These are phyloP conservation scores for Tolypeutes matacus DNA, from an alignment of 2,797 vertebrate species.

Conservation along the genomic window DNA sequence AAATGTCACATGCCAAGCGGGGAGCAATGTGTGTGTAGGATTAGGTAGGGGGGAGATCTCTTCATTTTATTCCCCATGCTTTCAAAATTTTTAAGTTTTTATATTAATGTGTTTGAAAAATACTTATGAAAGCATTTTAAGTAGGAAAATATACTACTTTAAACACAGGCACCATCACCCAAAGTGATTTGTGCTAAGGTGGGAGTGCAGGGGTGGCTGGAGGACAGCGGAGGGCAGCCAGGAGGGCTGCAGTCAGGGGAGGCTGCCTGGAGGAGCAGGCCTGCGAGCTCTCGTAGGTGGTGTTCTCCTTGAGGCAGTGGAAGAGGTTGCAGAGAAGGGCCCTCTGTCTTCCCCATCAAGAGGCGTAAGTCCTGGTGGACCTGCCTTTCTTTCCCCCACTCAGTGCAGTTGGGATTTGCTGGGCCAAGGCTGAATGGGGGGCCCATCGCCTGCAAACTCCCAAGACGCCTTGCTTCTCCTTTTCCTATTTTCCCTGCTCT, in stretches of 20 bases:
- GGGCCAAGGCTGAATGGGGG: rapidly evolving
- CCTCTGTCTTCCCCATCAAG: not conserved
- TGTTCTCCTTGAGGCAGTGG: not conserved
- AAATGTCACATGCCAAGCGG: rapidly evolving
- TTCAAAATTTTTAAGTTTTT: not conserved
- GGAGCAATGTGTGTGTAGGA: too few relatives aligned
- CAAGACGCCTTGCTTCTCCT: not conserved
- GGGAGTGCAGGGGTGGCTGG: too few relatives aligned
- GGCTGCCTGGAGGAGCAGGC: slow-evolving; percentile 29
- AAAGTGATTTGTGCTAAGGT: rapidly evolving
- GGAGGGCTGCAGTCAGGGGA: not conserved
- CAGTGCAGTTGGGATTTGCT: not conserved
- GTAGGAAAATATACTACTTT: not conserved
- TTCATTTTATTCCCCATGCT: not conserved
- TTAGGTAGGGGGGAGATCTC: not conserved
- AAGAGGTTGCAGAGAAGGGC: not conserved
- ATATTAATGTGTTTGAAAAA: not conserved
- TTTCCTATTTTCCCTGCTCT: too few relatives aligned
- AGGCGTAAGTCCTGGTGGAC: not conserved
- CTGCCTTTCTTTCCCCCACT: not conserved
- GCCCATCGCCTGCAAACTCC: rapidly evolving
- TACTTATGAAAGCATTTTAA: not conserved
- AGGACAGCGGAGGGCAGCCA: not conserved
- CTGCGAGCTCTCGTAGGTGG: not conserved
- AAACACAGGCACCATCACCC: not conserved